Evolutionary conservation across 2,888 invertebrate species (phyloP).

Genomic region (Pseudococcus viburni): DNA sequence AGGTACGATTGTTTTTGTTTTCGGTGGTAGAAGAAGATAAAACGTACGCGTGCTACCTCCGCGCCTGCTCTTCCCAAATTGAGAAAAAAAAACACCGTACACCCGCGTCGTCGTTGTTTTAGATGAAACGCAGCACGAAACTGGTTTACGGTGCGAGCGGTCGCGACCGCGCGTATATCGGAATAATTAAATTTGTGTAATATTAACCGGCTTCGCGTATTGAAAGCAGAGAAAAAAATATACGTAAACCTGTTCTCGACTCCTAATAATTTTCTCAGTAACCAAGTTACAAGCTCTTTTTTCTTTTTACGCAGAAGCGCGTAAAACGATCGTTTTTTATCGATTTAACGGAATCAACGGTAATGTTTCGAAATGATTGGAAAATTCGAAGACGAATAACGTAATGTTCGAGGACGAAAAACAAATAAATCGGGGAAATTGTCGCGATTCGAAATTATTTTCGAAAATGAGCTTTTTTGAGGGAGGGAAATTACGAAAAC

Average conservation of each 20-base stretch:
- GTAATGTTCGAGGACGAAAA: background rate
- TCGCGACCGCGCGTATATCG: conserved; percentile 12
- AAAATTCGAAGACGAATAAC: background rate
- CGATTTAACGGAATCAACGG: conserved; percentile 30
- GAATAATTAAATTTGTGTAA: conserved; percentile 44
- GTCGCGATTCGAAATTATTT: background rate
- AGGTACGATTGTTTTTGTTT: background rate
- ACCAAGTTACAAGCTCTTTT: background rate
- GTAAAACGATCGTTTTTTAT: conserved; percentile 35
- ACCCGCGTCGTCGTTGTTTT: conserved; percentile 2
- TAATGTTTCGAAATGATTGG: background rate
- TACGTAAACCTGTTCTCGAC: conserved; percentile 19
- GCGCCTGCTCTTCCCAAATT: background rate
- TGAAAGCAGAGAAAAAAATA: conserved; percentile 2
- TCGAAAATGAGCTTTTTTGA: background rate
- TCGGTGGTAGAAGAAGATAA: background rate
- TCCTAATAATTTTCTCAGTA: conserved; percentile 31
- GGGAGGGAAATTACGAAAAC: background rate
- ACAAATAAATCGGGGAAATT: background rate
- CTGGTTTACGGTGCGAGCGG: conserved; percentile 11
- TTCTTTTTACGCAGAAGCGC: conserved; percentile 11
- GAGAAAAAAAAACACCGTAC: background rate
- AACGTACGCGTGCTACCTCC: conserved; percentile 6
- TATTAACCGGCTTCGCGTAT: conserved; percentile 24
- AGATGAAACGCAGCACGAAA: conserved; percentile 10